These are phyloP conservation scores for Boleophthalmus pectinirostris DNA, from an alignment of 2,113 vertebrate genomes.

Conservation along the genomic window DNA sequence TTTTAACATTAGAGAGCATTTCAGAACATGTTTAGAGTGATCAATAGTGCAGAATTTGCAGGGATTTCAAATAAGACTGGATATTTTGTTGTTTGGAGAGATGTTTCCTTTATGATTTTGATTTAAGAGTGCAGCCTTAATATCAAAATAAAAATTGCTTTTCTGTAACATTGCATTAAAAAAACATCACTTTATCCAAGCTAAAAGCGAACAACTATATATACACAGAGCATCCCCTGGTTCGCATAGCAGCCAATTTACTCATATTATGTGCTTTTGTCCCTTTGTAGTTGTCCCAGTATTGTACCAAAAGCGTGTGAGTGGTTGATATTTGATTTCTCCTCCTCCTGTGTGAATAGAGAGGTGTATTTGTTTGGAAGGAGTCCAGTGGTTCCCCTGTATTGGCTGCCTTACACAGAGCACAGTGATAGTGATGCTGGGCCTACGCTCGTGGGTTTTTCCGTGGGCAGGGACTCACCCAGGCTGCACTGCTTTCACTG, in stretches of 20 bases:
- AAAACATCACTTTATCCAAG: neutral
- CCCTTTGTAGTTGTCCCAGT: neutral
- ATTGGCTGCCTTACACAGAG: conserved; percentile 24
- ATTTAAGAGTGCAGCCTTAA: too few species aligned
- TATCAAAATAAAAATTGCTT: too few species aligned
- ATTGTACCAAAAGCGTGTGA: conserved; percentile 22
- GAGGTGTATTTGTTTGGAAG: conserved; percentile 35
- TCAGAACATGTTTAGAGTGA: neutral
- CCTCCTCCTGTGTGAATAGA: conserved; percentile 22
- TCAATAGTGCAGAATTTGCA: neutral
- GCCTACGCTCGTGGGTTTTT: conserved; percentile 24
- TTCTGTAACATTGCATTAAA: neutral
- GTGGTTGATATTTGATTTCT: conserved; percentile 36
- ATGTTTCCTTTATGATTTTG: too few species aligned
- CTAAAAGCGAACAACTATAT: neutral
- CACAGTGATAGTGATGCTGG: conserved; percentile 34
- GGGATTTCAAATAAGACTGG: too few species aligned
- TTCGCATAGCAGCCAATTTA: neutral
- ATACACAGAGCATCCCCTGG: neutral
- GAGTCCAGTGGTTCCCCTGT: conserved; percentile 28
- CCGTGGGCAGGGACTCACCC: conserved; percentile 25
- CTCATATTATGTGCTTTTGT: neutral
- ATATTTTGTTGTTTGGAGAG: too few species aligned
- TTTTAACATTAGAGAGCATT: neutral
- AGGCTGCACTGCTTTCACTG: conserved; percentile 5